Evolutionary conservation across 2,888 invertebrate species (phyloP), one percentile per base, ranked within the genome.

Genomic region (Ennomos quercinarius): DNA sequence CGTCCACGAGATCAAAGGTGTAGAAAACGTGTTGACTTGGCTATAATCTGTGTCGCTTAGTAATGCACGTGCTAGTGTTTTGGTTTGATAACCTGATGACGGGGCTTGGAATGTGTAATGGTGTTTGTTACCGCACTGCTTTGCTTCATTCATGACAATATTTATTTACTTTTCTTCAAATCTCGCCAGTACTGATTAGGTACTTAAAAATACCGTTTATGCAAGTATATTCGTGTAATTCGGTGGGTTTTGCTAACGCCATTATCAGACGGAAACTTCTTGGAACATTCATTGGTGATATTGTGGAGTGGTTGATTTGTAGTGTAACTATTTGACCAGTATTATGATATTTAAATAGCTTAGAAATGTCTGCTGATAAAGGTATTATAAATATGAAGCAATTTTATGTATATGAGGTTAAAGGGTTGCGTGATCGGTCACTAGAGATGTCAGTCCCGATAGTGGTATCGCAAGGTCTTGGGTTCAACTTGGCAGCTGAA

Each of bases 1-100:
- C 13, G 54, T 49, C n/a, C 36, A 12, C 38, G 34, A 60, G 51
- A 60, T 60, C 60, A 60, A 60, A 60, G 60, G 55, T 51, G 38
- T 36, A 40, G 12, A 11, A 47, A 46, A 54, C 49, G 40, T 48
- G 40, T 48, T 12, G 13, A 39, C 50, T 55, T 10, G 27, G 27
- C 5, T 27, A 12, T 35, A 55, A 51, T 13, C 60, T 60, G 39
- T 10, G 41, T 36, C 42, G 17, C 1, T 43, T 8, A 6, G 45
- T 46, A 36, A 45, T 57, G 48, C 43, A 52, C 47, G 42, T 52
- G 51, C 38, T 41, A 40, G 36, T 50, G 57, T 57, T 50, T 51
- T 40, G 36, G 17, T 50, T 56, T 40, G 37, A 55, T 55, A 47
- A 38, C 10, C 49, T 11, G 42, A 56, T 43, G 48, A 55, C 48